These are phyloP conservation scores for Unio pictorum DNA, from an alignment of 2,888 invertebrate species.

Conservation along the genomic window DNA sequence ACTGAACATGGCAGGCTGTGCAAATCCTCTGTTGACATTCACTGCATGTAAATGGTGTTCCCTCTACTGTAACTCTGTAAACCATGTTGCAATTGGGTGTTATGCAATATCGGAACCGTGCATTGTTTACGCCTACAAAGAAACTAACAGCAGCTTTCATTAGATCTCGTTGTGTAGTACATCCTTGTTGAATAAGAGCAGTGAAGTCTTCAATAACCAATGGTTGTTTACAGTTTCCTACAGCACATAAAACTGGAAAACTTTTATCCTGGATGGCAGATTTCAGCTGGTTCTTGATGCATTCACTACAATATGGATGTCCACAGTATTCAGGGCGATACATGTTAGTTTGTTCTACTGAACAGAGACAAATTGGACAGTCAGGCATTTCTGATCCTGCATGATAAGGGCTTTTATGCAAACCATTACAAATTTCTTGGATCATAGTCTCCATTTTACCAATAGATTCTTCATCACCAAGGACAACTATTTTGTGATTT, in stretches of 20 bases:
- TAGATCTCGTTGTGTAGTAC: slow-evolving; percentile 23
- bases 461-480: slow-evolving; percentile 32
- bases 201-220: slow-evolving; percentile 47
- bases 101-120: slow-evolving; percentile 49
- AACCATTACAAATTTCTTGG: slow-evolving; percentile 5
- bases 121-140: slow-evolving; percentile 40
- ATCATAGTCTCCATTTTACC: slow-evolving; percentile 25
- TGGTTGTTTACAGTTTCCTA: slow-evolving; percentile 43
- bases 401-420: no score
- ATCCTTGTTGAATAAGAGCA: slow-evolving; percentile 20
- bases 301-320: slow-evolving; percentile 60
- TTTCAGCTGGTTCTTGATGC: slow-evolving; percentile 42
- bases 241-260: slow-evolving; percentile 55
- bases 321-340: slow-evolving; percentile 62
- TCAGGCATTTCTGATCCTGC: slow-evolving; percentile 20
- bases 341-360: slow-evolving; percentile 42
- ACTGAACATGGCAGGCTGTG: slow-evolving; percentile 52
- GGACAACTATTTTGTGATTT: slow-evolving; percentile 29
- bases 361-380: slow-evolving; percentile 60
- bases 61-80: slow-evolving; percentile 43
- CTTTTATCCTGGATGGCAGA: slow-evolving; percentile 37
- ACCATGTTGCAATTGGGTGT: slow-evolving; percentile 62
- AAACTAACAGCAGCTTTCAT: slow-evolving; percentile 39
- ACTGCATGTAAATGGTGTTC: slow-evolving; percentile 40
- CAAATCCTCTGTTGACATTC: slow-evolving; percentile 48